Base-by-base conservation (phyloP, 2,113 vertebrate species). In the Dicrurus megarhynchus region DNA sequence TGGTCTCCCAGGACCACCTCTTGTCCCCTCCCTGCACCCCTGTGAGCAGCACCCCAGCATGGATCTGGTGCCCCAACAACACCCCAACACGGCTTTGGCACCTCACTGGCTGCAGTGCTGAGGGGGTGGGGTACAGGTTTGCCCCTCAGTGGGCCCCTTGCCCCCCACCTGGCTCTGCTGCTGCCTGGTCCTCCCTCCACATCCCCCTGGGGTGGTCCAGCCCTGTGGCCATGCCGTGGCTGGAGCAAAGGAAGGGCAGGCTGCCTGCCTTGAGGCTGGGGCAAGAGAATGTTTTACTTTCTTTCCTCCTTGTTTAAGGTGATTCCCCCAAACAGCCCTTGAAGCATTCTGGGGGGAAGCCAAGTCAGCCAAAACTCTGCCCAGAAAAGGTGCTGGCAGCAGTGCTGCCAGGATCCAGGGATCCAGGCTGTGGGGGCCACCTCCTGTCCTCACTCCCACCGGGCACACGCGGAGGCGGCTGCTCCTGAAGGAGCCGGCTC, bases 31-130 rank as follows among this genome's bases (percentile, higher is more conserved):
- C n/a, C 33, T 61, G 39, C 50, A 65, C 11, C 50, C 35, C 44
- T 64, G 18, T 22, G 42, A 80, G 68, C 86, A 59, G 44, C 44
- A 52, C 17, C 41, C 47, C 24, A 9, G 26, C 32, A 23, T 3
- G 35, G 26, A 24, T 60, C n/a, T 27, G 5, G 26, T 7, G 3
- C 18, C 69, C 41, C 41, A 27, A 27, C 46, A 55, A 28, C 61
- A 41, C 32, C 52, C 32, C 14, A 4, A 0, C 1, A 0, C 0
- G 46, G 41, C 10, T n/a, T 30, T 23, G 16, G 24, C 53, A 27
- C 44, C 30, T 26, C 0, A 0, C 7, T n/a, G 67, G 26, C 41
- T 46, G 23, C 80, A 30, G 10, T 23, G 28, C 50, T n/a, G 11
- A 10, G 4, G 4, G 26, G 2, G 3, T 7, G 17, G 9, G 46